A percentile compares a stretch with the other conserved stretches of the same genome.
These are phyloP conservation scores for Tinamus major DNA, from an alignment of 2,797 vertebrate genomes.

Conservation along the genomic window DNA sequence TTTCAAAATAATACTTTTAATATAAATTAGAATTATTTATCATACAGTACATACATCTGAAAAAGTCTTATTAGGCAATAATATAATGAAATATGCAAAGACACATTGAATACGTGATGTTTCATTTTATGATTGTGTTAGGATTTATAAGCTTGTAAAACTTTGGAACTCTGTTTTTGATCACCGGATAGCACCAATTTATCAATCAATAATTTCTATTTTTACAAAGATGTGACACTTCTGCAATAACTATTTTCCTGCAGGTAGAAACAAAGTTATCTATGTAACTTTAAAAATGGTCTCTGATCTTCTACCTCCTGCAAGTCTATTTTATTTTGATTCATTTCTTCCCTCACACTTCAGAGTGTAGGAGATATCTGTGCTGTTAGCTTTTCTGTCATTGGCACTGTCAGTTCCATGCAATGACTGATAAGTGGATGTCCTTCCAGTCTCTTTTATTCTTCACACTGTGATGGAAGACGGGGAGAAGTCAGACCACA, in stretches of 20 bases:
- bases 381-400: neutral
- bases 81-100: neutral
- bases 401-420: neutral
- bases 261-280: neutral
- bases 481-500: neutral
- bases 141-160: neutral
- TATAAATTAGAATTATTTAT: neutral
- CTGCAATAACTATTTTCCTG: neutral
- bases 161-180: neutral
- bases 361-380: neutral
- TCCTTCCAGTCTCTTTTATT: neutral
- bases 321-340: constrained; percentile 3
- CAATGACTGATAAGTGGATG: neutral
- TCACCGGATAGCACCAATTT: neutral
- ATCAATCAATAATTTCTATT: neutral
- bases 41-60: neutral
- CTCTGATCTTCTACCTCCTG: neutral
- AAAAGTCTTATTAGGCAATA: neutral
- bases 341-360: neutral
- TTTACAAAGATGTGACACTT: neutral
- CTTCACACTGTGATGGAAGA: fast-evolving
- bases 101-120: neutral
- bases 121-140: neutral
- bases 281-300: neutral
- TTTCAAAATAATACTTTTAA: constrained; percentile 17